Evolutionary conservation across 2,888 invertebrate genomes (phyloP), one percentile per base, ranked within the genome.

Genomic region (Aphrophora alni): DNA sequence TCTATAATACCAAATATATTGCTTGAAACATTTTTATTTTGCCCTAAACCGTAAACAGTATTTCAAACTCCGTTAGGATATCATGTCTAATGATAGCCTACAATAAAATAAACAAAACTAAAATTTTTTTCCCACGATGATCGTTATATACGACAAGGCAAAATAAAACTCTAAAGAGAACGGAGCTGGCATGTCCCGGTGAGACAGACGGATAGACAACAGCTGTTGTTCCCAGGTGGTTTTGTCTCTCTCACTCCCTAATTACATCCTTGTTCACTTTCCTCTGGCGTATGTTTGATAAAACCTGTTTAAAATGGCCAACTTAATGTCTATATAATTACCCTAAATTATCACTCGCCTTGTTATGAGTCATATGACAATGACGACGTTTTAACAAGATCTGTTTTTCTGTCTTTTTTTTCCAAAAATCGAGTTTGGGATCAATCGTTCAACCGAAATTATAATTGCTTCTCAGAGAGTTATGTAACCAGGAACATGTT

Each of bases 241-340:
- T n/a, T 21, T 59, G 21, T 59, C 59, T 59, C 59, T 59, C 44
- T 44, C 59, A 21, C 59, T 59, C 59, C n/a, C 59, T 59, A 59
- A 59, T 59, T 59, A 59, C 59, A 59, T 59, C 59, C 59, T 59
- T n/a, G n/a, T n/a, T n/a, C n/a, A n/a, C n/a, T n/a, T n/a, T n/a
- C n/a, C n/a, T n/a, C 59, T 21, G 59, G 59, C n/a, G 59, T 59
- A 59, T 59, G 59, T 59, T 59, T 59, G 59, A 59, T 59, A 59
- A 59, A 59, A 59, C 59, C 59, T 21, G 59, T 59, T 59, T 59
- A 59, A 59, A 59, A 59, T 59, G 59, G 59, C 59, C 59, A 59
- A 59, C 59, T 59, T 59, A 59, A 59, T 59, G 59, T 59, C 59
- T 59, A 59, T 59, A 59, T 59, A 59, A 59, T 59, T 59, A 59